Base-by-base conservation (phyloP, 2,797 vertebrate genomes). In the Danio tinwini region DNA sequence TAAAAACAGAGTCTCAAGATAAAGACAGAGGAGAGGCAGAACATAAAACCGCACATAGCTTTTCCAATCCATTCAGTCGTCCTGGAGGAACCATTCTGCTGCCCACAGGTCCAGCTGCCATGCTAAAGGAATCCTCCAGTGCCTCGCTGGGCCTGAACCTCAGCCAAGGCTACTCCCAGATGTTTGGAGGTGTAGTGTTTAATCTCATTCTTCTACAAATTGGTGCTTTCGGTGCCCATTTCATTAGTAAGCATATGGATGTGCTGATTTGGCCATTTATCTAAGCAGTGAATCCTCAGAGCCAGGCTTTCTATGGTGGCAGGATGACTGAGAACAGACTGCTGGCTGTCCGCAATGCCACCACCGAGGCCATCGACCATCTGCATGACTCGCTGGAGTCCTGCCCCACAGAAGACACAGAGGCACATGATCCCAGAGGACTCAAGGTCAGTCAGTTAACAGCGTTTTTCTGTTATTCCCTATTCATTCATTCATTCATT, bases 331-430 rank as follows among this genome's bases (percentile, higher is more conserved):
- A 94, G 6, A 88, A 90, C 29, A 89, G 86, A 45, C 80, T 95
- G 70, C 89, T 89, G 6, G 90, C 92, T 0, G 93, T 95, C 61
- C 95, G 90, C 70, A 93, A 90, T 29, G 92, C 95, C 83, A 97
- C 89, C 6, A 91, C 90, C 0, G 94, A 97, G 71, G 93, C 95
- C 83, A 96, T 98, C 14, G 93, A 95, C 83, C 94, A 96, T 83
- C 94, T 99, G 37, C 96, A 98, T 83, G 91, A 88, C 72, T 97
- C 96, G 5, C 88, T 98, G 76, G 95, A 96, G 88, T 94, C 96
- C 8, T 93, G 96, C 84, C 97, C 98, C 0, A 83, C 86, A 1
- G 76, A 94, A 0, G 90, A 95, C 0, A 81, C 84, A 0, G 89
- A 92, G 76, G 89, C 77, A n/a, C 87, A 94, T 40, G 96, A 99